Percentiles rank a stretch among this genome's conserved stretches.
These are phyloP conservation scores for Boulengeromyrus knoepffleri DNA, from an alignment of 2,113 vertebrate species.

Conservation along the genomic window DNA sequence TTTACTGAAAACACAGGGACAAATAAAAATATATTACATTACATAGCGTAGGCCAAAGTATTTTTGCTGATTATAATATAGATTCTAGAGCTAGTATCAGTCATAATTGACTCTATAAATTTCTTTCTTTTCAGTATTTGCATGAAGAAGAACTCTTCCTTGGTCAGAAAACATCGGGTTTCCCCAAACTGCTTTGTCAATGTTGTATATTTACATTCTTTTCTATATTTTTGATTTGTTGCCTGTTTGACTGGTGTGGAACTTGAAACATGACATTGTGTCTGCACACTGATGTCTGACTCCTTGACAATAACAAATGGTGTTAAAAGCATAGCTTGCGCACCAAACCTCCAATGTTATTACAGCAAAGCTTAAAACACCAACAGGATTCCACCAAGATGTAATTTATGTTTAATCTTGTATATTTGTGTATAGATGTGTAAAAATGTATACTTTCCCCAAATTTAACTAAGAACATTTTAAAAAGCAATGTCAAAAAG, in stretches of 20 bases:
- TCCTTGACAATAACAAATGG: neutral
- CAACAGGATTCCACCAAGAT: neutral
- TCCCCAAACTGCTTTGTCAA: neutral
- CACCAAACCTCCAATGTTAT: neutral
- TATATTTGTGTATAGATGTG: neutral
- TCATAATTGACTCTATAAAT: neutral
- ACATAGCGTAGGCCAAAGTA: neutral
- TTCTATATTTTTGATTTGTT: neutral
- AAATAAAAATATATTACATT: neutral
- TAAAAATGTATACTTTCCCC: neutral
- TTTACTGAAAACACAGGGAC: neutral
- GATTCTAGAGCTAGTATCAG: neutral
- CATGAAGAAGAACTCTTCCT: slow-evolving; percentile 2
- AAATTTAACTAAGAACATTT: neutral
- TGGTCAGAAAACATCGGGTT: neutral
- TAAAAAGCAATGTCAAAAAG: neutral
- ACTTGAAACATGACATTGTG: neutral
- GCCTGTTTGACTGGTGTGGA: neutral
- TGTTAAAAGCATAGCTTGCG: neutral
- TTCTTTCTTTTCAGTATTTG: slow-evolving; percentile 2
- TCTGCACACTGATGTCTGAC: neutral
- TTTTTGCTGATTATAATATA: neutral
- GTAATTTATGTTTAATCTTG: neutral
- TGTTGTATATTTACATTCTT: neutral
- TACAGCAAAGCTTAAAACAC: neutral